Percentiles rank a stretch among this genome's conserved stretches.
phyloP scores from a whole-genome alignment of 64 coral and sea anemone species.

The Stichodactyla helianthus region DNA sequence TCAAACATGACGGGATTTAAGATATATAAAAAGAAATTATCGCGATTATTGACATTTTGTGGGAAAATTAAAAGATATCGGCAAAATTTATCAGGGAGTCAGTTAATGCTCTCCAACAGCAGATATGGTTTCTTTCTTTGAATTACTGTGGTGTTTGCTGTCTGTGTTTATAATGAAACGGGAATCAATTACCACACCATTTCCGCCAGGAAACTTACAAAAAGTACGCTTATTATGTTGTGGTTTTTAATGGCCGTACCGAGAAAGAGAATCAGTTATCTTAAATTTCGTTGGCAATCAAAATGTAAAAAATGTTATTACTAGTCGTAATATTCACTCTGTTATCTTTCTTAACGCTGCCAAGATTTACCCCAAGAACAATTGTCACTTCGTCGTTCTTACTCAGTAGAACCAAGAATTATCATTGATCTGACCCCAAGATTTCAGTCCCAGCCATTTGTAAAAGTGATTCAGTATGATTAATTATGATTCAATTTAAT shows the following conservation, averaged over 20 bases:
- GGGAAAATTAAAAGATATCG: background rate
- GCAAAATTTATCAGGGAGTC: background rate
- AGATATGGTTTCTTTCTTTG: background rate
- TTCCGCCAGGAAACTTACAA: background rate
- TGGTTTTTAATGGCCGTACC: background rate
- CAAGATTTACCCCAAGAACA: too few relatives aligned
- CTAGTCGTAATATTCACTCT: too few relatives aligned
- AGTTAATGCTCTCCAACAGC: background rate
- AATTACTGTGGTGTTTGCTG: background rate
- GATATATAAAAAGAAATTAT: background rate
- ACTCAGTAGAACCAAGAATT: too few relatives aligned
- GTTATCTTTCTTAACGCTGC: too few relatives aligned
- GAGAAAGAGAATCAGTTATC: background rate
- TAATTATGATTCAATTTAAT: too few relatives aligned
- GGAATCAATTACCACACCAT: background rate
- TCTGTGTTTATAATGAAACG: background rate
- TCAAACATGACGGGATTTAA: background rate
- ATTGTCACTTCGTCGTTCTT: too few relatives aligned
- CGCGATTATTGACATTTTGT: background rate
- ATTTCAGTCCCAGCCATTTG: too few relatives aligned
- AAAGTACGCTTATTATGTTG: background rate
- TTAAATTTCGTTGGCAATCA: background rate
- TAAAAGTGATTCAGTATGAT: too few relatives aligned
- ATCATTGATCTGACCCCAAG: too few relatives aligned
- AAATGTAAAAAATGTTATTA: background rate